A percentile compares a stretch with the other conserved stretches of the same genome.
Conservation (phyloP, 2,888 invertebrate genomes). For the Nomada ruficornis region DNA sequence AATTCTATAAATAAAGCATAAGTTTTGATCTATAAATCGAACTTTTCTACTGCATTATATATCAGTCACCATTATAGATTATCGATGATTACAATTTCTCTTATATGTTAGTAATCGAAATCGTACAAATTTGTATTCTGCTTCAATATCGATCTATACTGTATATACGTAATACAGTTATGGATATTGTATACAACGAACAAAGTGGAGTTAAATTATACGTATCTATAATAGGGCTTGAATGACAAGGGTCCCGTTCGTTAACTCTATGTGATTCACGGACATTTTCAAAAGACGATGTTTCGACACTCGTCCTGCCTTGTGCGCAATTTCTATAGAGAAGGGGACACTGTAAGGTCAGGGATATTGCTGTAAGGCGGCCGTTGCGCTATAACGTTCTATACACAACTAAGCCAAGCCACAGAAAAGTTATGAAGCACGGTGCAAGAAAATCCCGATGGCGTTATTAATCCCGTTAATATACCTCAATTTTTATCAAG, state of each 20-base stretch:
- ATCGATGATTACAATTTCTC: too few species aligned
- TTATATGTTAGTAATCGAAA: too few species aligned
- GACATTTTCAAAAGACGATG: conserved; percentile 77
- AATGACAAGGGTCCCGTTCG: conserved; percentile 67
- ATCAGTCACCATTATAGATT: background rate
- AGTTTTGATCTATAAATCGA: too few species aligned
- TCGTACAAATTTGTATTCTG: too few species aligned
- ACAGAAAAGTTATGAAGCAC: conserved; percentile 49
- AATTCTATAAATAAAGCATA: too few species aligned
- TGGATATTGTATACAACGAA: background rate
- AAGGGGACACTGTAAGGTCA: conserved; percentile 79
- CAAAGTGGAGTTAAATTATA: background rate
- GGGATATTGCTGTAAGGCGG: conserved; percentile 76
- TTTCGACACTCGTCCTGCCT: conserved; percentile 81
- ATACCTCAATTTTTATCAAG: conserved; percentile 33
- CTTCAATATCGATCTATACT: too few species aligned
- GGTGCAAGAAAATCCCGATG: conserved; percentile 42
- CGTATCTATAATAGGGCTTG: conserved; percentile 32
- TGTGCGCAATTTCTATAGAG: conserved; percentile 77
- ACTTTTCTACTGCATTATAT: background rate
- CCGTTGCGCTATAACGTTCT: conserved; percentile 57
- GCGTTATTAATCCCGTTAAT: conserved; percentile 34
- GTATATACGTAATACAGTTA: background rate
- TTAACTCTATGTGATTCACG: conserved; percentile 75
- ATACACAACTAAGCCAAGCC: conserved; percentile 26